Evolutionary conservation across 1,140 invertebrate genomes (phyloP), one percentile per base, ranked within the genome.

Genomic region (Lucilia cuprina): DNA sequence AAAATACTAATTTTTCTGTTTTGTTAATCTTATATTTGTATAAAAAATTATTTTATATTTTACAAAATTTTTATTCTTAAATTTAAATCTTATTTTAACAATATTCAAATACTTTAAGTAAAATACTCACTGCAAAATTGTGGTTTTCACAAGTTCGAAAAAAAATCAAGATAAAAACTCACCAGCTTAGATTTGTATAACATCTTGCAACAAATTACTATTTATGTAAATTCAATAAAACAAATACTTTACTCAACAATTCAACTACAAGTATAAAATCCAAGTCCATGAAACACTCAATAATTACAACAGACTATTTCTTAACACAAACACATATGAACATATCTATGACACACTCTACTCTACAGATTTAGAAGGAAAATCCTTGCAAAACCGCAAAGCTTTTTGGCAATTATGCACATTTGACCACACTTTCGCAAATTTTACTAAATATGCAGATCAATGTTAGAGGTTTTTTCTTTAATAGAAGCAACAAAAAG

Each of bases 351-450:
- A 49, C 49, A 49, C 13, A 49, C 49, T 49, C 9, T 49, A 5
- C 25, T 30, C 25, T 5, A 41, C 41, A 41, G 41, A 41, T 41
- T 41, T 41, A 55, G 13, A 55, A 14, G 12, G 50, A 55, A 55
- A 55, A 55, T 55, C 50, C 50, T 55, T 55, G 17, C 19, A 12
- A 70, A 60, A 70, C 65, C 65, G 7, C 65, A 70, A 70, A 70
- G n/a, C 65, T 70, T 70, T n/a, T 70, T 21, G 65, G 65, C 65
- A 70, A 70, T 70, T 70, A 70, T 70, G 65, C 65, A 70, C n/a
- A 10, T 10, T 70, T 21, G 7, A 70, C 65, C 65, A 70, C 65
- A 70, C 2, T 70, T 60, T 70, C 5, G 65, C 8, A 25, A 70
- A 70, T 70, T 70, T 21, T 55, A 55, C 65, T 70, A 70, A 21